Conservation (phyloP, 1,140 invertebrate genomes). For the Pygmarrhopalites habei region DNA sequence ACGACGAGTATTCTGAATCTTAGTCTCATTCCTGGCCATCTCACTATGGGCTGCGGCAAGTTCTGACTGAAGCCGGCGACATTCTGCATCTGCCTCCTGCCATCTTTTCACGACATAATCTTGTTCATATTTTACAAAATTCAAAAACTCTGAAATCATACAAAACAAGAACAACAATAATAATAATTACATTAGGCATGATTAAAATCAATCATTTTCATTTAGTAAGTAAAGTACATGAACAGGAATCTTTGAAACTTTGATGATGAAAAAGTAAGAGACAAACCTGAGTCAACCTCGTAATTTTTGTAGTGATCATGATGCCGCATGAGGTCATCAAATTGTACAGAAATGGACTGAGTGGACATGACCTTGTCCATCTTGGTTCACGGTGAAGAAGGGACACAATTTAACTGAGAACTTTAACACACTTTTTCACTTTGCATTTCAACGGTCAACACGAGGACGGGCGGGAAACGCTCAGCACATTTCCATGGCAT, state of each 20-base stretch:
- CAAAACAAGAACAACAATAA: constrained; percentile 14
- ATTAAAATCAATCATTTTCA: too few species aligned
- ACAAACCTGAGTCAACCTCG: constrained; percentile 14
- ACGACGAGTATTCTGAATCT: constrained; percentile 66
- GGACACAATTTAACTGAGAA: too few species aligned
- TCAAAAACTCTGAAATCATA: constrained; percentile 35
- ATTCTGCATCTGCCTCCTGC: constrained; percentile 57
- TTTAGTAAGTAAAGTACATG: too few species aligned
- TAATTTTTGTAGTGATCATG: constrained; percentile 28
- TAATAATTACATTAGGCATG: not conserved
- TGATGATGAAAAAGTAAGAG: too few species aligned
- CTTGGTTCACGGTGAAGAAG: too few species aligned
- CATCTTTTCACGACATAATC: constrained; percentile 63
- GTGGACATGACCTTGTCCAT: not conserved
- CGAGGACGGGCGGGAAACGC: too few species aligned
- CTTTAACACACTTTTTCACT: too few species aligned
- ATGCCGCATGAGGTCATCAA: constrained; percentile 33
- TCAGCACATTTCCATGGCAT: too few species aligned
- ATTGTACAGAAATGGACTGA: constrained; percentile 14
- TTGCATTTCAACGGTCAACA: not conserved
- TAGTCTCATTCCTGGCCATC: constrained; percentile 60
- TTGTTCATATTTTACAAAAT: constrained; percentile 47
- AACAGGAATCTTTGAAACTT: too few species aligned
- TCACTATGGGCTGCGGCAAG: constrained; percentile 58
- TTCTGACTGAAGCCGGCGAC: constrained; percentile 56